Percentiles rank a stretch among this genome's conserved stretches.
These are phyloP conservation scores for Drosophila nr. perissopoda DNA, from an alignment of 2,888 invertebrate genomes.

Conservation along the genomic window DNA sequence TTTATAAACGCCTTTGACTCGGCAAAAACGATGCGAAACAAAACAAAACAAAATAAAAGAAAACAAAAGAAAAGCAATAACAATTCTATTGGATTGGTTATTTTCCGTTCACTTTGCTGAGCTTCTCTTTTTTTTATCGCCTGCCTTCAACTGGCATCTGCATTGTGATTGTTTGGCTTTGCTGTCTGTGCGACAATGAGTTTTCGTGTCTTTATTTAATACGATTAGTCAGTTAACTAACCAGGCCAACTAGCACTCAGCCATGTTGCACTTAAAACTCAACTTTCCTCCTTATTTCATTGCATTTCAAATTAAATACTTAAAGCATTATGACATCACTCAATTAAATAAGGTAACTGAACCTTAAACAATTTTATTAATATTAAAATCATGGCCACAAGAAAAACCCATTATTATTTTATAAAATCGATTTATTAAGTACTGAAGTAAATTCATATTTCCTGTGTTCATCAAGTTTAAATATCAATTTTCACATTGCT, in stretches of 20 bases:
- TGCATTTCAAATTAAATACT: background rate
- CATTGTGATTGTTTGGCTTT: conserved; percentile 52
- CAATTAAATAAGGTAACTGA: background rate
- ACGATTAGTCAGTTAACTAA: conserved; percentile 62
- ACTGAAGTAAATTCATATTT: background rate
- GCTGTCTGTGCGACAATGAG: conserved; percentile 26
- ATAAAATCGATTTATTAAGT: background rate
- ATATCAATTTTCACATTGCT: background rate
- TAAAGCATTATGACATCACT: background rate
- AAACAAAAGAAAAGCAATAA: conserved; percentile 64
- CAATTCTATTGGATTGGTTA: conserved; percentile 73
- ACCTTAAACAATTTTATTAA: background rate
- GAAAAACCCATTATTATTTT: background rate
- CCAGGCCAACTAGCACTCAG: conserved; percentile 5
- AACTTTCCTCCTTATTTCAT: background rate
- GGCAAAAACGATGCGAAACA: conserved; percentile 43
- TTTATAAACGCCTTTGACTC: conserved; percentile 71
- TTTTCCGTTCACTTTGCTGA: conserved; percentile 37
- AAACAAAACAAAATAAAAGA: conserved; percentile 41
- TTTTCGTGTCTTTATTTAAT: conserved; percentile 68
- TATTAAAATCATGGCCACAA: background rate
- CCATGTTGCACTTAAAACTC: background rate
- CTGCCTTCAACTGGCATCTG: conserved; percentile 24
- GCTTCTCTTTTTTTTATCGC: conserved; percentile 14
- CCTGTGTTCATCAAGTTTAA: background rate